Evolutionary conservation across 2,888 invertebrate genomes (phyloP).

Genomic region (Lasioglossum marginatum): DNA sequence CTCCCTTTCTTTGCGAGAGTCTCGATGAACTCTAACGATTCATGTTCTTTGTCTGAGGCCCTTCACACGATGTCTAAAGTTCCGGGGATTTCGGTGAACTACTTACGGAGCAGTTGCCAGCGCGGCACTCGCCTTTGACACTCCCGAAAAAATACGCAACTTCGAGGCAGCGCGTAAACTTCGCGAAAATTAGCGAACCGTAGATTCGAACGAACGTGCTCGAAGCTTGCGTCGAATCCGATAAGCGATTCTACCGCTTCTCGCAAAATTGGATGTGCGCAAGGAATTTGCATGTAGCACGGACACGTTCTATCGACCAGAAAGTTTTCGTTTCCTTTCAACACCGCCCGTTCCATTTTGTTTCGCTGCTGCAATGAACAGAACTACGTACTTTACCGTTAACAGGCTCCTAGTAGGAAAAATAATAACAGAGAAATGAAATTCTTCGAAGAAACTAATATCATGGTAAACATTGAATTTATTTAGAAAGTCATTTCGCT

Average conservation of each 20-base stretch:
- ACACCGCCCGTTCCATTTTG: background rate
- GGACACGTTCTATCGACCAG: background rate
- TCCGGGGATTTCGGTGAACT: slow-evolving; percentile 42
- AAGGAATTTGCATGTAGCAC: background rate
- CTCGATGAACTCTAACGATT: slow-evolving; percentile 29
- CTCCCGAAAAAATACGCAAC: background rate
- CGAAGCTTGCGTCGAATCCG: background rate
- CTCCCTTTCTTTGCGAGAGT: background rate
- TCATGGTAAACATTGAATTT: too few relatives aligned
- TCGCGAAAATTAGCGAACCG: background rate
- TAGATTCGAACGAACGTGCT: background rate
- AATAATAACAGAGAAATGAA: too few relatives aligned
- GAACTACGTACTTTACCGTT: background rate
- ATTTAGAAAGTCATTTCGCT: too few relatives aligned
- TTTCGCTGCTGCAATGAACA: background rate
- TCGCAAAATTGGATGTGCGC: background rate
- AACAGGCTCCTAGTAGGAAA: background rate
- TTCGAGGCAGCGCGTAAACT: background rate
- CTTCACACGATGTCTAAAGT: slow-evolving; percentile 20
- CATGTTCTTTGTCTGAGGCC: background rate
- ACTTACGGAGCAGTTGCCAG: slow-evolving; percentile 25
- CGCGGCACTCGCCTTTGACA: background rate
- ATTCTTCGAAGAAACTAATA: too few relatives aligned
- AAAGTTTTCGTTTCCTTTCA: background rate
- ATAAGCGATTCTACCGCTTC: background rate